Evolutionary conservation across 30 jellyfish, hydroid and myxozoan species (phyloP), one percentile per base, ranked within the genome.

Genomic region (Hydractinia echinata): DNA sequence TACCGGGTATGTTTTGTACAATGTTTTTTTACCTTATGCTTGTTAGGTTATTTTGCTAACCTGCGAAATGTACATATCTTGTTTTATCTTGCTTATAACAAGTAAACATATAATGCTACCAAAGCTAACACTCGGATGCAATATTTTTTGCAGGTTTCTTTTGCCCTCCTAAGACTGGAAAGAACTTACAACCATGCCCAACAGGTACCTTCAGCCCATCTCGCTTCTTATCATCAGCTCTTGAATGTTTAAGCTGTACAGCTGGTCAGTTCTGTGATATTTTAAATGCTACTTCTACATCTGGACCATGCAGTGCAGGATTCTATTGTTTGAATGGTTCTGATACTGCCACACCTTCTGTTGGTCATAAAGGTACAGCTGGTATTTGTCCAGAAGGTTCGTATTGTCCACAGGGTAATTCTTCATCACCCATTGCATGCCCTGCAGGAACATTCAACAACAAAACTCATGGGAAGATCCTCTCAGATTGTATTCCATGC

Each of bases 271-370:
- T 19, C 88, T 91, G 97, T 66, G 87, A 85, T 55, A 54, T 82
- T 54, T 13, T 83, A 10, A 91, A 91, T 85, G 81, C 91, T 7
- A 85, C 97, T 1, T 48, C 86, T 5, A 88, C 95, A 1, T 82
- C 91, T 62, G 97, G 97, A 11, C 95, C 95, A 77, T 91, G 97
- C 74, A 21, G 90, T 8, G 85, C 85, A 53, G 97, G 97, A 58
- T 91, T 49, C 54, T 91, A 76, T 87, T 91, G 97, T 80, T 76
- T 77, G 52, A 91, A 91, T 76, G 97, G 97, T 49, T 74, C 94
- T 39, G 97, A 91, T 67, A 76, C 94, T 18, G 86, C 96, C 62
- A 91, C 96, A 8, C 97, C 97, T 21, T 86, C 97, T 8, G 91
- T 86, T 5, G 96, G 96, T 5, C 85, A 86, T 76, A 91, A 86